Base-by-base conservation (phyloP, 1,140 invertebrate genomes). In the Limonius californicus region DNA sequence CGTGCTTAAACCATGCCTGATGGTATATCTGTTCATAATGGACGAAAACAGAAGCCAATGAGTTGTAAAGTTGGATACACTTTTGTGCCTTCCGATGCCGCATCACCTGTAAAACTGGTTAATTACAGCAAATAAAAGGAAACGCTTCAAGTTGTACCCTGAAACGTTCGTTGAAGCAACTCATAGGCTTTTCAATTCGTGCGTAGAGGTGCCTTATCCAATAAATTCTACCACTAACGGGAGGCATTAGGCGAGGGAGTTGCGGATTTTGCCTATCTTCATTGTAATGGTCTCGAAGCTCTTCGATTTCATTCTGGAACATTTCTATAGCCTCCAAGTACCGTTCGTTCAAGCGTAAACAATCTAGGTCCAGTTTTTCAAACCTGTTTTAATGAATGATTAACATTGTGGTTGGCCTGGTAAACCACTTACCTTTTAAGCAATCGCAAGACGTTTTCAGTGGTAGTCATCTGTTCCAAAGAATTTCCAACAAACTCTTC, bases 11-110 rank as follows among this genome's bases (percentile, higher is more conserved):
- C 90, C 90, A 93, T 6, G 86, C 87, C 57, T 85, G 82, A 65
- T 92, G 88, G 74, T 90, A 89, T 58, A 91, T 85, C 58, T 84
- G 78, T 75, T 90, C 88, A 65, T 87, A 90, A 70, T 89, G 85
- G 32, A 86, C 82, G 65, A 89, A 87, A 3, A 88, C 87, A 21
- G 82, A 82, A 20, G 83, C 78, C 70, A 90, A 78, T 2, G 85
- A 83, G 65, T 94, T 92, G 62, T 85, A 92, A 57, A 90, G 79
- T 69, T 87, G 87, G 14, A 89, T 87, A 60, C 84, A 84, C 30
- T 83, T 82, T 70, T 88, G 87, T 32, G 86, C 85, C 61, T 84
- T 85, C 68, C 86, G 77, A 67, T 85, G 81, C 19, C 71, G 60
- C 65, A 80, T 76, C 0, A 81, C 77, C 68, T n/a, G n/a, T n/a